A percentile compares a stretch with the other conserved stretches of the same genome.
These are phyloP conservation scores for Helobdella robusta DNA, from an alignment of 2,888 invertebrate genomes.

Conservation along the genomic window DNA sequence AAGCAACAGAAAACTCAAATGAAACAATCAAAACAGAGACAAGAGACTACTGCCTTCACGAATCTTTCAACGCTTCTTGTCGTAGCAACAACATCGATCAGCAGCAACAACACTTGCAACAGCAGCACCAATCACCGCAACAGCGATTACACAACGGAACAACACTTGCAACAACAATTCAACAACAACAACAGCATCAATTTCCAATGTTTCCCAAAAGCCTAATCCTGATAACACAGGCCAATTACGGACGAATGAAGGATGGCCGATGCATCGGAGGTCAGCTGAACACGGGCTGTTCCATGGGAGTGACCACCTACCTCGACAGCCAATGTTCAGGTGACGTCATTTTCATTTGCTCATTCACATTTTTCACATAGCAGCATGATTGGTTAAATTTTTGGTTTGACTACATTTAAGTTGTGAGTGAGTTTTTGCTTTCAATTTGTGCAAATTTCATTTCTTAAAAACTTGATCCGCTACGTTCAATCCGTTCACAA, in stretches of 20 bases:
- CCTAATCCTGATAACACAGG: slow-evolving; percentile 17
- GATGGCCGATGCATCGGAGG: slow-evolving; percentile 23
- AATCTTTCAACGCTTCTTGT: slow-evolving; percentile 28
- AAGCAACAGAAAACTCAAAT: not conserved
- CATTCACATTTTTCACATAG: no score
- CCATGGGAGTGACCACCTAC: slow-evolving; percentile 24
- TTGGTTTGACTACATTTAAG: no score
- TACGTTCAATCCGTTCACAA: no score
- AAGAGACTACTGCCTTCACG: slow-evolving; percentile 26
- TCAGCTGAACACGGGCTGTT: slow-evolving; percentile 26
- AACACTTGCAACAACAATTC: not conserved
- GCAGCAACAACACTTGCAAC: not conserved
- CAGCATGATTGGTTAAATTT: no score
- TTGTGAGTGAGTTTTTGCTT: no score
- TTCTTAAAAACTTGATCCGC: no score
- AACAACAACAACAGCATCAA: slow-evolving; percentile 2
- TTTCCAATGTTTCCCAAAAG: not conserved
- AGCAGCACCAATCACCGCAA: not conserved
- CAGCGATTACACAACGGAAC: not conserved
- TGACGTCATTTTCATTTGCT: no score
- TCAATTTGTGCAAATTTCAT: no score
- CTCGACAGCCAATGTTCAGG: slow-evolving; percentile 28
- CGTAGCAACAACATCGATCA: not conserved
- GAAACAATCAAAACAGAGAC: slow-evolving; percentile 4
- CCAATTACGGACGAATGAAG: slow-evolving; percentile 24